Evolutionary conservation across 2,797 vertebrate species (phyloP).

Genomic region (Cottoperca gobio): DNA sequence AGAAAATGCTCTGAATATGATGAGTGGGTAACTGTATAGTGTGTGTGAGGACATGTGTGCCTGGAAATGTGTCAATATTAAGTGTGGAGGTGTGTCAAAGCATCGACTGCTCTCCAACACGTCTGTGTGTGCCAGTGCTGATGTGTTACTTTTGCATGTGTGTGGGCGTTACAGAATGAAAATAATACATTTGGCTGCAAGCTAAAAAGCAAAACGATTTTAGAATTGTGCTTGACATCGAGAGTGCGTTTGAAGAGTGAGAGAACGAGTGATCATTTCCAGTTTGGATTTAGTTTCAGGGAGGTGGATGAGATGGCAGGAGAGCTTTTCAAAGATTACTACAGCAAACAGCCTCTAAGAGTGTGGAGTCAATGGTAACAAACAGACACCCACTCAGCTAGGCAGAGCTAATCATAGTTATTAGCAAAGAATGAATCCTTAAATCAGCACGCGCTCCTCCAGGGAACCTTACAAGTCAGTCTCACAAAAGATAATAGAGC

Average conservation of each 20-base stretch:
- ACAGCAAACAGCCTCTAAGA: slow-evolving; percentile 43
- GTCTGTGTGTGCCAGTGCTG: slow-evolving; percentile 12
- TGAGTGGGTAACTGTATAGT: slow-evolving; percentile 23
- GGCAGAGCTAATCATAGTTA: slow-evolving; percentile 69
- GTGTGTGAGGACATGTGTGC: slow-evolving; percentile 4
- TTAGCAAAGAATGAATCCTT: slow-evolving; percentile 61
- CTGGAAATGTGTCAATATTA: slow-evolving; percentile 24
- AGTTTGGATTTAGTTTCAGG: slow-evolving; percentile 48
- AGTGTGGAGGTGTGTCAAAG: slow-evolving; percentile 34
- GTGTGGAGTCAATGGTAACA: slow-evolving; percentile 53
- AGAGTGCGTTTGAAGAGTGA: slow-evolving; percentile 42
- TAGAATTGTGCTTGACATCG: slow-evolving; percentile 18
- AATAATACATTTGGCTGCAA: slow-evolving; percentile 45
- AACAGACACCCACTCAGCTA: slow-evolving; percentile 59
- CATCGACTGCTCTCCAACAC: slow-evolving; percentile 18
- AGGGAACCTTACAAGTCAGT: slow-evolving; percentile 46
- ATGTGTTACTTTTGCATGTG: slow-evolving; percentile 46
- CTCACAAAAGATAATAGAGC: slow-evolving; percentile 55
- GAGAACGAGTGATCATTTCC: slow-evolving; percentile 45
- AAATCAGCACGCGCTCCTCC: slow-evolving; percentile 51
- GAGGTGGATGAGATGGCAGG: slow-evolving; percentile 31
- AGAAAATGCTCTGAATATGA: slow-evolving; percentile 39
- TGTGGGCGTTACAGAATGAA: slow-evolving; percentile 46
- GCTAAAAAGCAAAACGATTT: slow-evolving; percentile 15
- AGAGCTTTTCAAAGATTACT: slow-evolving; percentile 49